Conservation (phyloP, 2,888 invertebrate genomes). For the Linnaemya tessellans region DNA sequence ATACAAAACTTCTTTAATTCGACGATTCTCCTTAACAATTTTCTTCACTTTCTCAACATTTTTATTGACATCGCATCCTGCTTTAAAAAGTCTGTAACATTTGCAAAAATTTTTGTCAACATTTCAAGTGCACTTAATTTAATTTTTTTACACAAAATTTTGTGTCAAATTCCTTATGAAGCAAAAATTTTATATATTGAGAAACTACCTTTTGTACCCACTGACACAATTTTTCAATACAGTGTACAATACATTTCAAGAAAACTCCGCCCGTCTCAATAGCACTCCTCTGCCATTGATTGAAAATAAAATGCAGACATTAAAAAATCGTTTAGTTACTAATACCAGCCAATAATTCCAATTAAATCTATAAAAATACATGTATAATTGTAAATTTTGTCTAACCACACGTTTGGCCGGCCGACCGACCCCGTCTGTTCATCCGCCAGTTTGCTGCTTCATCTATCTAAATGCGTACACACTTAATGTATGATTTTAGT, state of each 20-base stretch:
- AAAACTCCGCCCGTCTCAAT: conserved; percentile 49
- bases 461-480: conserved; percentile 35
- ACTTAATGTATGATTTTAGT: not conserved
- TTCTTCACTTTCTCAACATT: too few relatives aligned
- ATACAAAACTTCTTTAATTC: too few relatives aligned
- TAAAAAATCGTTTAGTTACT: conserved; percentile 32
- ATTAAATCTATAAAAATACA: conserved; percentile 32
- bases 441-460: conserved; percentile 39
- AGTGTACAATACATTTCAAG: not conserved
- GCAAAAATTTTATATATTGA: too few relatives aligned
- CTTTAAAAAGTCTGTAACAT: too few relatives aligned
- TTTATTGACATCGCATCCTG: too few relatives aligned
- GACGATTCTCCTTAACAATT: too few relatives aligned
- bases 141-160: too few relatives aligned
- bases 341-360: conserved; percentile 23
- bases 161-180: too few relatives aligned
- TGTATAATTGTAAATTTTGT: conserved; percentile 32
- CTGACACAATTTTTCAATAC: too few relatives aligned
- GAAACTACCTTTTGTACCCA: too few relatives aligned
- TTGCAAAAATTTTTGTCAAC: too few relatives aligned
- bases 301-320: conserved; percentile 20
- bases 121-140: too few relatives aligned
- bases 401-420: not conserved
- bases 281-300: conserved; percentile 46
- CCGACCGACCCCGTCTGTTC: conserved; percentile 3